Conservation (phyloP, 2,888 invertebrate species). For the Metacarcinus magister region DNA sequence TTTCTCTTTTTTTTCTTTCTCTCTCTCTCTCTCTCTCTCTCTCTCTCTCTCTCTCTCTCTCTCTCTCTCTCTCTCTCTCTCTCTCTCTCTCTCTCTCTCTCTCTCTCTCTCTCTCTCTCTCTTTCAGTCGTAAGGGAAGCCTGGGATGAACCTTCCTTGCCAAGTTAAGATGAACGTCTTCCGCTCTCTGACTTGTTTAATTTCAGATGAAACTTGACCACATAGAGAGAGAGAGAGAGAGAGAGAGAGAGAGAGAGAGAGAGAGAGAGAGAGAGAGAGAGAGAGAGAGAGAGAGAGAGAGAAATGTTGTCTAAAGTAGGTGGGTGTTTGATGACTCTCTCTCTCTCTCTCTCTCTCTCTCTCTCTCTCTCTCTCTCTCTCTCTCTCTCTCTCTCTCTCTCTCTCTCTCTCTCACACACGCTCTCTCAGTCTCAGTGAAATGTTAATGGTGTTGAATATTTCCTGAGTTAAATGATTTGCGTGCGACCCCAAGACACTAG, state of each 20-base stretch:
- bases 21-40: no score
- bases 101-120: no score
- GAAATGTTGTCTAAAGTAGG: neutral
- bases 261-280: neutral
- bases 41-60: no score
- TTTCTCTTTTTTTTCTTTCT: neutral
- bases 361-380: neutral
- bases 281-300: neutral
- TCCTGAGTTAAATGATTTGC: no score
- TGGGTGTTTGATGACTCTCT: neutral
- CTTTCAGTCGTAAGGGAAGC: no score
- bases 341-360: slow-evolving; percentile 2
- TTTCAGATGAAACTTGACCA: slow-evolving; percentile 33
- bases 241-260: slow-evolving; percentile 41
- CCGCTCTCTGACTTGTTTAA: slow-evolving; percentile 6
- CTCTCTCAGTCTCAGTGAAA: no score
- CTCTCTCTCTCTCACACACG: neutral
- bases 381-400: neutral
- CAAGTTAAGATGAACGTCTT: slow-evolving; percentile 30
- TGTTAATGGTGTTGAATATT: no score
- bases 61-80: no score
- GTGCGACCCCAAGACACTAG: no score
- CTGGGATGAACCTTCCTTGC: neutral
- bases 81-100: no score
- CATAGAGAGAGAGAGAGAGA: slow-evolving; percentile 8